phyloP scores from a whole-genome alignment of 2,888 invertebrate species.

The Caenorhabditis angaria region DNA sequence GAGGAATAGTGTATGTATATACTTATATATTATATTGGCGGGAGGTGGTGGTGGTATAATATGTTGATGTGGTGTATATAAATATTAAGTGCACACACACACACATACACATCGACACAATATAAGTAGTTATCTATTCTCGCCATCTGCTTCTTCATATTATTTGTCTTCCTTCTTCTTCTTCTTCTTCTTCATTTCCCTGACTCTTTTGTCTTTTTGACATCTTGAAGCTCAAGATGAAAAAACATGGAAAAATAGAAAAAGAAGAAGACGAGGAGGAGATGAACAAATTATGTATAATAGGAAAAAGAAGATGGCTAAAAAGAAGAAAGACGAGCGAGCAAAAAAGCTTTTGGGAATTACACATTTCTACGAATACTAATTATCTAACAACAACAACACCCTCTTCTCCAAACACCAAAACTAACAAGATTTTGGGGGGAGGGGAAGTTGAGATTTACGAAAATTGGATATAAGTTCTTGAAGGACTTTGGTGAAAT shows the following conservation, averaged over 20 bases:
- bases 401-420: background rate
- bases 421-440: background rate
- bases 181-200: background rate
- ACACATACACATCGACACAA: conserved; percentile 1
- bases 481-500: too few relatives aligned
- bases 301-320: background rate
- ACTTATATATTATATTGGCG: background rate
- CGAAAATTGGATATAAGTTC: too few relatives aligned
- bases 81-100: conserved; percentile 2
- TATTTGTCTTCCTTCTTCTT: background rate
- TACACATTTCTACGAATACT: conserved; percentile 1
- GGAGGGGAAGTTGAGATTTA: background rate
- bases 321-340: background rate
- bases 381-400: background rate
- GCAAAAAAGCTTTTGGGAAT: conserved; percentile 1
- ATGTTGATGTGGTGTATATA: conserved; percentile 4
- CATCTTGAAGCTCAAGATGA: background rate
- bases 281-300: conserved; percentile 1
- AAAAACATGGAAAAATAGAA: background rate
- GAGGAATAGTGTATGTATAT: background rate
- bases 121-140: conserved; percentile 4
- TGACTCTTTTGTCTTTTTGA: conserved; percentile 1
- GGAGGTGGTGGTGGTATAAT: conserved; percentile 2
- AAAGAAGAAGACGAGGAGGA: background rate
- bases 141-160: conserved; percentile 4